phyloP scores from a whole-genome alignment of 92 coral and sea anemone species.

The Zoanthus gigantus region DNA sequence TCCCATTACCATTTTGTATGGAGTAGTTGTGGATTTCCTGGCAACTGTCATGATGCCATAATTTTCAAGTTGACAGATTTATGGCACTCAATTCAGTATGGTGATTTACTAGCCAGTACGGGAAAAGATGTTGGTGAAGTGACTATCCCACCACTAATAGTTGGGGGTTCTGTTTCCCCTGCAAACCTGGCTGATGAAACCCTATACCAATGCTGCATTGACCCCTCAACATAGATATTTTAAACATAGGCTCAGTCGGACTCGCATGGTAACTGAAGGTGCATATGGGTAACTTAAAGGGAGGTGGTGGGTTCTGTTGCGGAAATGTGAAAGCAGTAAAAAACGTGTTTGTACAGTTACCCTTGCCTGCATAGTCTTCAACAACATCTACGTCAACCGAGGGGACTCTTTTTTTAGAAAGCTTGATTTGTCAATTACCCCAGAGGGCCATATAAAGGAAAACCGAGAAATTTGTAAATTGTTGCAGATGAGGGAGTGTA shows the following conservation, averaged over 20 bases:
- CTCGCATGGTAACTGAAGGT: slow-evolving; percentile 7
- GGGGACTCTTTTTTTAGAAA: background rate
- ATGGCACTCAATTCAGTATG: slow-evolving; percentile 20
- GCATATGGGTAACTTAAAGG: background rate
- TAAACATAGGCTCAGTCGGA: background rate
- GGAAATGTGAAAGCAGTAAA: background rate
- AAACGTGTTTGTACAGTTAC: background rate
- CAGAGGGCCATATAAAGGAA: background rate
- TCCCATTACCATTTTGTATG: slow-evolving; percentile 13
- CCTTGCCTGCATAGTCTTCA: background rate
- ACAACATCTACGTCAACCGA: background rate
- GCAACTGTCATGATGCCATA: slow-evolving; percentile 15
- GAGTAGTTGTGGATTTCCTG: slow-evolving; percentile 25
- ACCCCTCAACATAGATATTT: background rate
- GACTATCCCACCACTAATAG: slow-evolving; percentile 24
- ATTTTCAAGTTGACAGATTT: slow-evolving; percentile 16
- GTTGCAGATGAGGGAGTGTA: background rate
- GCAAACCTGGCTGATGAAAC: too few relatives aligned
- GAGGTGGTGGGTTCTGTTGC: background rate
- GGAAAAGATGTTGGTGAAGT: slow-evolving; percentile 25
- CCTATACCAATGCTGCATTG: background rate
- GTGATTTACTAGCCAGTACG: slow-evolving; percentile 19
- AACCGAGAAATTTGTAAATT: background rate
- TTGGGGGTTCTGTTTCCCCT: slow-evolving; percentile 10
- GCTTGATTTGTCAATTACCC: background rate